Evolutionary conservation across 53 echinoderm and acorn worm genomes (phyloP), one percentile per base, ranked within the genome.

Genomic region (Zoroaster sp.): DNA sequence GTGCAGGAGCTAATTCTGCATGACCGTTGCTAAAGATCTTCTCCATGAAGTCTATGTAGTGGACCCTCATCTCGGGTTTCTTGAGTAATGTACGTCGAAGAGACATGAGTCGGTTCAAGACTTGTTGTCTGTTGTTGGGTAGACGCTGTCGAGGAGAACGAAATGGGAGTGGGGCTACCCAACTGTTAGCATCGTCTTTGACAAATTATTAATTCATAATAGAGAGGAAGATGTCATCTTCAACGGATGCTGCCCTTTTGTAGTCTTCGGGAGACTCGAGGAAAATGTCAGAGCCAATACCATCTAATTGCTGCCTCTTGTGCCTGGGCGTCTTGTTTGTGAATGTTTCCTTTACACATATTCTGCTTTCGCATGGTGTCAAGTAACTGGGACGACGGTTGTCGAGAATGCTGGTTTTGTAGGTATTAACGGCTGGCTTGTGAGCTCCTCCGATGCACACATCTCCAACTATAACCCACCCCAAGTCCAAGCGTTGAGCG

Each of bases 391-490:
- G 36, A 25, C 87, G 91, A 28, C 91, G 87, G 30, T 87, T 87
- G 0, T 43, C 14, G 21, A 66, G 75, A 30, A 87, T 67, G 18
- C 66, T 75, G 21, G 91, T 76, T 49, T 70, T 86, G 73, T 32
- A 77, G 37, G 42, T 75, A 46, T 91, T 87, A 6, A 77, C 40
- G 30, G 45, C 68, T 42, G 77, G 77, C 6, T 77, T 75, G 67
- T 86, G 77, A 21, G 70, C 23, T 33, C 63, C 45, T 8, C 91
- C 78, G 40, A 87, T 34, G 66, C 78, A 91, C 37, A 79, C 80
- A 67, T 91, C 91, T 28, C 70, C 87, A 30, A 91, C 78, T 25
- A 91, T 78, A 5, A 91, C 91, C 91, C 91, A 91, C 5, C 89
- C 89, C 45, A 88, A 68, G 69, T 88, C 79, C 69, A 89, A 47